Evolutionary conservation across 2,113 vertebrate species (phyloP), one percentile per base, ranked within the genome.

Genomic region (Cricetomys ansorgei): DNA sequence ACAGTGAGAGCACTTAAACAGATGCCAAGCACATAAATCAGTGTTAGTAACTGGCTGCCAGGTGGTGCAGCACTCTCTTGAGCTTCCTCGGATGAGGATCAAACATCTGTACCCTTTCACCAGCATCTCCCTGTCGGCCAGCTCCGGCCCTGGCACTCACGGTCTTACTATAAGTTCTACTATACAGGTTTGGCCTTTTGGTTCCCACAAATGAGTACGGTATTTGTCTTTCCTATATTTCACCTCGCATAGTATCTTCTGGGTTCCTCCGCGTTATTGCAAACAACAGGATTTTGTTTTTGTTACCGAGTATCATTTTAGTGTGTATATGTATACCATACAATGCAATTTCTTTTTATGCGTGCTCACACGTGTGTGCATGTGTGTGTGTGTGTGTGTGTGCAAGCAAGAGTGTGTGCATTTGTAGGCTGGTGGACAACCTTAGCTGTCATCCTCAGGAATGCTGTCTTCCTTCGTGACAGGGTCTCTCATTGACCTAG

Each of bases 51-150:
- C 11, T 57, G 45, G 5, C 2, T 40, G 27, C 55, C 45, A 5
- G 3, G 25, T 21, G 2, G 27, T 1, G 7, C 34, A 15, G 7
- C 3, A 9, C 6, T 21, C n/a, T 31, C 29, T 3, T 34, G 48
- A 59, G 9, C 45, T 48, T 69, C 55, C 23, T 37, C 29, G 1
- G 48, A 29, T 11, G 31, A n/a, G 69, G 67, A 7, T 31, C 34
- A 27, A 23, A 4, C 0, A 15, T 37, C 34, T n/a, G 1, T 10
- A 15, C n/a, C 53, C 72, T 55, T 1, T n/a, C 16, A 65, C 17
- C 59, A 31, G 8, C 2, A 17, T 29, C 23, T 59, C 7, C 40
- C 31, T 10, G 31, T 34, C 57, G 8, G 2, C 70, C 59, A 9
- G 3, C 59, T 25, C 43, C 2, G 25, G 27, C 48, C 40, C 37